Base-by-base conservation (phyloP, 2,797 vertebrate genomes). In the Pseudochaenichthys georgianus region DNA sequence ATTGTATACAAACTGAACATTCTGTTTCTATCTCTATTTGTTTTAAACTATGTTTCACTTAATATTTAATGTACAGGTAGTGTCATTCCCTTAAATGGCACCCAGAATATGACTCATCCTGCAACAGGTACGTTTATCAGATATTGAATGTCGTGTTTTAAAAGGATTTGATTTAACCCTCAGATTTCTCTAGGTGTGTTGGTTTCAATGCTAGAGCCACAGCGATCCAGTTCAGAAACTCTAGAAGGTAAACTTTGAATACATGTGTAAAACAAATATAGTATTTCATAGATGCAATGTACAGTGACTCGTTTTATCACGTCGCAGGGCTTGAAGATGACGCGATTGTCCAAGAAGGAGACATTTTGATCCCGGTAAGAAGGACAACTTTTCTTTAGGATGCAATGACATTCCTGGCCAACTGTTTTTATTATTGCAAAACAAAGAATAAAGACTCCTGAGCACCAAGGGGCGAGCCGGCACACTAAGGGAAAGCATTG, bases 361-460 rank as follows among this genome's bases (percentile, higher is more conserved):
- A 92, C 73, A 75, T 92, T 8, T 13, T 92, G 58, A 17, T 75
- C 0, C 1, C 1, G 9, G 88, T 88, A 57, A 73, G 81, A 57
- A 38, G 46, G 4, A 34, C 3, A 60, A 13, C 3, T 34, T 48
- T 16, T 9, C n/a, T 50, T 23, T 23, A 23, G 23, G 23, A 23
- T 23, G 23, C 23, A 23, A 23, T 23, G 23, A 23, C n/a, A n/a
- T n/a, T n/a, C n/a, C n/a, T n/a, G n/a, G n/a, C n/a, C n/a, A n/a
- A n/a, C n/a, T n/a, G n/a, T n/a, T n/a, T n/a, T n/a, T n/a, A n/a
- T n/a, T n/a, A n/a, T n/a, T n/a, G n/a, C n/a, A n/a, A n/a, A n/a
- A n/a, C n/a, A n/a, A n/a, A n/a, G n/a, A n/a, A n/a, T n/a, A n/a
- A n/a, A n/a, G n/a, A n/a, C n/a, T n/a, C n/a, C n/a, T n/a, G n/a